phyloP scores from a whole-genome alignment of 2,888 invertebrate species.

The Troides oblongomaculatus region DNA sequence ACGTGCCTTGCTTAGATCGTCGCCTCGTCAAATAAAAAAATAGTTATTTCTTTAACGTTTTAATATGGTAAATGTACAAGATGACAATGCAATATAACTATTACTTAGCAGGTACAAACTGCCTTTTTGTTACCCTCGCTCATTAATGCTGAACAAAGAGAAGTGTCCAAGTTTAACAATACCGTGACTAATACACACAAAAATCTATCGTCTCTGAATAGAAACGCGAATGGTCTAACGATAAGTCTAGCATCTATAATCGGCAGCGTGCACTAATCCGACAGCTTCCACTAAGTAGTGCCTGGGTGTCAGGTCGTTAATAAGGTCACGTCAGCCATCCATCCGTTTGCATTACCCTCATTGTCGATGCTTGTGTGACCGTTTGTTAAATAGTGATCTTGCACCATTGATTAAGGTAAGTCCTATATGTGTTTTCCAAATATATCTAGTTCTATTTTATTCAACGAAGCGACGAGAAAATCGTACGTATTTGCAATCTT shows the following conservation, averaged over 20 bases:
- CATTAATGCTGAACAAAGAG: too few relatives aligned
- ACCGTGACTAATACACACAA: not conserved
- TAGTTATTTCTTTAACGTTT: too few relatives aligned
- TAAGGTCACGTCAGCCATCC: slow-evolving; percentile 18
- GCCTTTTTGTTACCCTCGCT: too few relatives aligned
- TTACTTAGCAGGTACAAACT: too few relatives aligned
- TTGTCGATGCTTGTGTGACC: slow-evolving; percentile 6
- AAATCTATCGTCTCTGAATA: not conserved
- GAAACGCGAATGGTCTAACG: slow-evolving; percentile 2
- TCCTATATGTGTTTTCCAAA: too few relatives aligned
- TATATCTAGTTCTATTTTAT: too few relatives aligned
- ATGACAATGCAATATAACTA: too few relatives aligned
- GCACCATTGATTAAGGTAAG: not conserved
- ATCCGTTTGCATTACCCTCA: not conserved
- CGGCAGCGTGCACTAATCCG: slow-evolving; percentile 12
- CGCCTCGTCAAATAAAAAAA: too few relatives aligned
- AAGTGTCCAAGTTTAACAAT: not conserved
- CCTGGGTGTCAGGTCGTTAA: slow-evolving; percentile 24
- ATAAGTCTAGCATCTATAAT: slow-evolving; percentile 2
- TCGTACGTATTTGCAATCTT: too few relatives aligned
- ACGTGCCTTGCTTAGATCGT: too few relatives aligned
- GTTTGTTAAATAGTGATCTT: slow-evolving; percentile 5
- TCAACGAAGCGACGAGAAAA: too few relatives aligned
- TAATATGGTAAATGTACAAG: too few relatives aligned
- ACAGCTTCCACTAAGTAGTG: slow-evolving; percentile 11